Percentiles rank a stretch among this genome's conserved stretches.
These are phyloP conservation scores for Xylocampa areola DNA, from an alignment of 2,888 invertebrate genomes.

Conservation along the genomic window DNA sequence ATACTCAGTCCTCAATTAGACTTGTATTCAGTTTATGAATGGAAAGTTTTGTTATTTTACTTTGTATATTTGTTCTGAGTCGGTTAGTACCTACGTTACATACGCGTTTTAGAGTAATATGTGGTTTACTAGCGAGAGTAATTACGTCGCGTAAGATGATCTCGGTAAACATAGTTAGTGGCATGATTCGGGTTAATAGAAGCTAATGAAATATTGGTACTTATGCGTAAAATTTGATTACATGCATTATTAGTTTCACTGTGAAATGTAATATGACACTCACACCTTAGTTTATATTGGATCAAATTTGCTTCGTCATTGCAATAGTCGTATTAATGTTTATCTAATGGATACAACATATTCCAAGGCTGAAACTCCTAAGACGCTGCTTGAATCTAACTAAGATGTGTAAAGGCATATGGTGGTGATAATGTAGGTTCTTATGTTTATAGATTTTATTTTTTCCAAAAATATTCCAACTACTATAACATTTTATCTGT, in stretches of 20 bases:
- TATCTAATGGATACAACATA: no score
- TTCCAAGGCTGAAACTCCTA: no score
- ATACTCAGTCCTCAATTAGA: constrained; percentile 47
- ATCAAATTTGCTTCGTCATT: no score
- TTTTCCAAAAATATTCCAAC: no score
- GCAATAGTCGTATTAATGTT: no score
- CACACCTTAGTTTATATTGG: neutral
- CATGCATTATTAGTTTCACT: neutral
- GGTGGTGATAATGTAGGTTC: no score
- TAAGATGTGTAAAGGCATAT: no score
- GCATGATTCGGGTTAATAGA: constrained; percentile 9
- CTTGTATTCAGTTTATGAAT: constrained; percentile 30
- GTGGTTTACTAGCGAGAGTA: neutral
- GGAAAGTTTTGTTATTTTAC: constrained; percentile 9
- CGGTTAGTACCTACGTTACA: no score
- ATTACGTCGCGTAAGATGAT: constrained; percentile 1
- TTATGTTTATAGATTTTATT: no score
- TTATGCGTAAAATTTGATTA: constrained; percentile 1
- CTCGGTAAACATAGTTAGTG: neutral
- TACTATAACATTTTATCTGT: no score
- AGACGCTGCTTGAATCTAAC: no score
- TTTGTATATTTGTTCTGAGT: neutral
- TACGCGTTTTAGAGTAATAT: no score
- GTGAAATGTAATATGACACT: neutral
- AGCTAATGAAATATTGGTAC: constrained; percentile 18